Percentiles rank a stretch among this genome's conserved stretches.
Conservation (phyloP, 2,888 invertebrate species). For the Desoria tigrina region DNA sequence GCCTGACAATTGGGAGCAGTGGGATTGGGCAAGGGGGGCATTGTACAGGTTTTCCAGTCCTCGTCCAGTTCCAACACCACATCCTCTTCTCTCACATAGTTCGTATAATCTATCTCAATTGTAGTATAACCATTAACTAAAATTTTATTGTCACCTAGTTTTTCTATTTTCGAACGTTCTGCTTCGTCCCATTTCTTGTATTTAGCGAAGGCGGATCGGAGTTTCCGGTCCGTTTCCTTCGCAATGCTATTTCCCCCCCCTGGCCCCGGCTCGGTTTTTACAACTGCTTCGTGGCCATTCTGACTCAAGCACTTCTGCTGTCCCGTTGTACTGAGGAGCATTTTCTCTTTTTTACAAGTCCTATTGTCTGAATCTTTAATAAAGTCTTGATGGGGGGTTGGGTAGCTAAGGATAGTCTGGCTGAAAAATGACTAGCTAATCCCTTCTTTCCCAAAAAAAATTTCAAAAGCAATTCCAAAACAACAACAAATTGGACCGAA, state of each 20-base stretch:
- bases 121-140: conserved; percentile 27
- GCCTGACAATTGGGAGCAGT: conserved; percentile 34
- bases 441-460: too few species aligned
- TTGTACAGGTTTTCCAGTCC: conserved; percentile 6
- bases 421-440: too few species aligned
- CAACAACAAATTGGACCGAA: too few species aligned
- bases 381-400: conserved; percentile 34
- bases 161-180: conserved; percentile 34
- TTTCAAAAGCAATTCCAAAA: too few species aligned
- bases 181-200: conserved; percentile 38
- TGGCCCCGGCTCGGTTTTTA: background rate
- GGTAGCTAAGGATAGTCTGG: too few species aligned
- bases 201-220: conserved; percentile 34
- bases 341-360: background rate
- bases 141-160: conserved; percentile 33
- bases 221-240: background rate
- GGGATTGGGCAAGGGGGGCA: conserved; percentile 20
- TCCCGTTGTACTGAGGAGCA: too few species aligned
- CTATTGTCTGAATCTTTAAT: background rate
- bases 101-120: conserved; percentile 40
- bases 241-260: too few species aligned
- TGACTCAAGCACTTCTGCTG: too few species aligned
- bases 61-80: conserved; percentile 40
- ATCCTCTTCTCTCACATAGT: conserved; percentile 43
- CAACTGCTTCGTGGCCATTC: background rate